These are phyloP conservation scores for Amphilophus citrinellus DNA, from an alignment of 2,113 vertebrate species.

Conservation along the genomic window DNA sequence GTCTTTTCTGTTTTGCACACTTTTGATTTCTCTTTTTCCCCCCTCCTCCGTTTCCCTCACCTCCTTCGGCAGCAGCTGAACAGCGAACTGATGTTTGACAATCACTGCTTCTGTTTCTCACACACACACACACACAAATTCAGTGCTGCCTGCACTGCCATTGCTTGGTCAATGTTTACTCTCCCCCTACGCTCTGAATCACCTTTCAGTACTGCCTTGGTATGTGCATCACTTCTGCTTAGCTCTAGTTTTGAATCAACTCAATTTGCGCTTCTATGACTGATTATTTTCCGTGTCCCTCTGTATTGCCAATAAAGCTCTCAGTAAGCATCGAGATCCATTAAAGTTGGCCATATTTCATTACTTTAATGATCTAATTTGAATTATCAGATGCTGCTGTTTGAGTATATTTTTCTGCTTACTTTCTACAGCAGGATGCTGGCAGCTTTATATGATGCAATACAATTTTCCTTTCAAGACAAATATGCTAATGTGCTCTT, in stretches of 20 bases:
- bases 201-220: constrained; percentile 72
- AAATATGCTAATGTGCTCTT: constrained; percentile 69
- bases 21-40: constrained; percentile 38
- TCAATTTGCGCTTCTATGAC: constrained; percentile 62
- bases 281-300: constrained; percentile 65
- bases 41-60: constrained; percentile 34
- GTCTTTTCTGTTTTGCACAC: constrained; percentile 57
- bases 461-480: constrained; percentile 67
- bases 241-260: constrained; percentile 70
- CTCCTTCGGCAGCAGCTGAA: constrained; percentile 66
- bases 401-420: constrained; percentile 13
- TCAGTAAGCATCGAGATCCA: constrained; percentile 52
- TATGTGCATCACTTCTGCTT: constrained; percentile 79
- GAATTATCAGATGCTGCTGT: background rate
- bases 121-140: constrained; percentile 48
- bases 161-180: constrained; percentile 76
- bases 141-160: constrained; percentile 69
- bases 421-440: constrained; percentile 45
- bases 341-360: background rate
- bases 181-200: constrained; percentile 76
- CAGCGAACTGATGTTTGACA: constrained; percentile 77
- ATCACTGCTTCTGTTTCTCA: constrained; percentile 73
- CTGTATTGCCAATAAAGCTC: constrained; percentile 78
- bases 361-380: background rate
- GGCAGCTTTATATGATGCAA: constrained; percentile 78